Conservation (phyloP, 2,888 invertebrate genomes). For the Nebria brevicollis region DNA sequence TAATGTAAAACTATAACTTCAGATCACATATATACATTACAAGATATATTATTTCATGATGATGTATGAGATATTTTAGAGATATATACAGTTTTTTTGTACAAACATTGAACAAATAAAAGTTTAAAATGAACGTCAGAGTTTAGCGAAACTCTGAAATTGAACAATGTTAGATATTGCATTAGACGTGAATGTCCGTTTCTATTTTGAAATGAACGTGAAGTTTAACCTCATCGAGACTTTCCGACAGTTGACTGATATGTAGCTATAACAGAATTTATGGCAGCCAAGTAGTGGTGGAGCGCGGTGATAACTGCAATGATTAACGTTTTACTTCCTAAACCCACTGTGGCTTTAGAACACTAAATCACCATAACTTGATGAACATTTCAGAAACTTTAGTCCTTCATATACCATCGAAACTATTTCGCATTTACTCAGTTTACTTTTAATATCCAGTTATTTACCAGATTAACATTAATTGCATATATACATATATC, state of each 20-base stretch:
- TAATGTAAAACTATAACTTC: too few relatives aligned
- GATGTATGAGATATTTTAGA: too few relatives aligned
- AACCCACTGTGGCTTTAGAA: neutral
- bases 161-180: neutral
- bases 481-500: too few relatives aligned
- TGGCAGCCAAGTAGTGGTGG: neutral
- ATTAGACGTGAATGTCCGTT: neutral
- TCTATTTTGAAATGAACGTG: neutral
- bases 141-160: neutral
- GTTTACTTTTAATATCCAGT: neutral
- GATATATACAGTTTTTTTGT: too few relatives aligned
- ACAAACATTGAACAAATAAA: too few relatives aligned
- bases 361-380: neutral
- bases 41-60: too few relatives aligned
- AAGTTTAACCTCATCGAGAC: neutral
- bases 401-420: neutral
- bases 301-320: neutral
- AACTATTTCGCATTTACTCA: neutral
- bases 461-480: too few relatives aligned
- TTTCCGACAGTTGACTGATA: neutral
- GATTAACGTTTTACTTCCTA: neutral
- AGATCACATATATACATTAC: too few relatives aligned
- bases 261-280: neutral
- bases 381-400: constrained; percentile 1
- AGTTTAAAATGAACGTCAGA: neutral